Percentiles rank a stretch among this genome's conserved stretches.
These are phyloP conservation scores for Takifugu rubripes DNA, from an alignment of 2,797 vertebrate species.

Conservation along the genomic window DNA sequence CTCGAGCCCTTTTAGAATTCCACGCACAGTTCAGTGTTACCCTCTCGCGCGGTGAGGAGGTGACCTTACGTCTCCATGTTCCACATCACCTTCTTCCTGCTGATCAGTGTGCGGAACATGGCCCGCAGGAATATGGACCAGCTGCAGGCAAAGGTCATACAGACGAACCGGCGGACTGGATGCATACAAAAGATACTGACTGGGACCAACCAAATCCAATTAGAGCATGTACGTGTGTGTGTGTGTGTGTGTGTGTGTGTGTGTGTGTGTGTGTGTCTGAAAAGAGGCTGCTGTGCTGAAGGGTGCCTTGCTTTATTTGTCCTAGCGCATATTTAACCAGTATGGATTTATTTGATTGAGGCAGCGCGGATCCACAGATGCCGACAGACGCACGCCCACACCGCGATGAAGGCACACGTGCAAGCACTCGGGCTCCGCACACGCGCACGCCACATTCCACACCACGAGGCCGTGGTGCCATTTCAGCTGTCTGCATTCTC, in stretches of 20 bases:
- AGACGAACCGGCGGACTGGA: slow-evolving; percentile 33
- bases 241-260: neutral
- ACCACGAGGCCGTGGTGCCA: slow-evolving; percentile 49
- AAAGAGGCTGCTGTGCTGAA: too few species aligned
- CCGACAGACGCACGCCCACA: slow-evolving; percentile 12
- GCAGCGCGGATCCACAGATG: slow-evolving; percentile 25
- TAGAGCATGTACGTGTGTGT: slow-evolving; percentile 12
- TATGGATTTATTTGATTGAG: slow-evolving; percentile 34
- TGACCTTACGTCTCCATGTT: slow-evolving; percentile 68
- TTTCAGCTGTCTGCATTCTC: slow-evolving; percentile 48
- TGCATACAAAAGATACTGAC: slow-evolving; percentile 34
- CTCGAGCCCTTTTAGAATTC: slow-evolving; percentile 60
- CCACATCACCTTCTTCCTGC: slow-evolving; percentile 42
- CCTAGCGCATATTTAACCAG: slow-evolving; percentile 1
- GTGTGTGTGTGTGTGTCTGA: neutral
- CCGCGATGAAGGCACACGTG: slow-evolving; percentile 29
- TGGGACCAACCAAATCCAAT: slow-evolving; percentile 48
- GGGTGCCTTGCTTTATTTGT: neutral
- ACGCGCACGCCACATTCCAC: slow-evolving; percentile 14
- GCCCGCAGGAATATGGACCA: slow-evolving; percentile 56
- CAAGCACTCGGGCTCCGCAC: slow-evolving; percentile 21
- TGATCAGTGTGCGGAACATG: slow-evolving; percentile 62
- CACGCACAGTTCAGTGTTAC: slow-evolving; percentile 30
- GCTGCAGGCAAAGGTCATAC: slow-evolving; percentile 65
- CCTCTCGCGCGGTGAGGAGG: slow-evolving; percentile 49